A percentile compares a stretch with the other conserved stretches of the same genome.
Evolutionary conservation across 2,888 invertebrate species (phyloP).

Genomic region (Sialis lutaria): DNA sequence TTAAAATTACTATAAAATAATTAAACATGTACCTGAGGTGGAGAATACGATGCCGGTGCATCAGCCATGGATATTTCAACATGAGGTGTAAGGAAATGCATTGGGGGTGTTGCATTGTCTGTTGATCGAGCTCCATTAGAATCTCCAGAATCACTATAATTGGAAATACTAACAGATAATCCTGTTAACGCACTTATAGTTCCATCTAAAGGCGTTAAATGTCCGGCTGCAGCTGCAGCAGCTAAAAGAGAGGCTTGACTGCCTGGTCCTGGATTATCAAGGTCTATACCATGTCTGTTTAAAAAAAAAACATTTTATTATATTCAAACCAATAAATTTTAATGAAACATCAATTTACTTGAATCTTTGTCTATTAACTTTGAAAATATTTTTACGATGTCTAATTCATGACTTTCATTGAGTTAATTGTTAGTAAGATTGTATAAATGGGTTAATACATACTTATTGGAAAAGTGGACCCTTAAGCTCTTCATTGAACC

Average conservation of each 20-base stretch:
- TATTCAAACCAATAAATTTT: not conserved
- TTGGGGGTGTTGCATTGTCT: slow-evolving; percentile 78
- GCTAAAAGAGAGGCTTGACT: slow-evolving; percentile 60
- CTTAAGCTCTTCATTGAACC: slow-evolving; percentile 80
- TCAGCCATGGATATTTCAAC: slow-evolving; percentile 83
- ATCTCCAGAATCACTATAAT: slow-evolving; percentile 69
- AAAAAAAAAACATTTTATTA: slow-evolving; percentile 10
- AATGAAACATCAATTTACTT: not conserved
- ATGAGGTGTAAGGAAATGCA: slow-evolving; percentile 82
- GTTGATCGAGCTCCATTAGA: slow-evolving; percentile 62
- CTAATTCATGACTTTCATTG: no score
- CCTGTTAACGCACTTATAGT: slow-evolving; percentile 36
- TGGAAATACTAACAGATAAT: slow-evolving; percentile 45
- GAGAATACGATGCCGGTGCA: slow-evolving; percentile 51
- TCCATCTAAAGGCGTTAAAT: slow-evolving; percentile 25
- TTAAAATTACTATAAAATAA: not conserved
- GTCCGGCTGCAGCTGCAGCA: slow-evolving; percentile 30
- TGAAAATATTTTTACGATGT: no score
- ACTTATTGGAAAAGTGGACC: slow-evolving; percentile 81
- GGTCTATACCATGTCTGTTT: slow-evolving; percentile 73
- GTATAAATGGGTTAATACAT: slow-evolving; percentile 9
- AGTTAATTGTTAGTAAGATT: no score
- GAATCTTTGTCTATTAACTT: no score
- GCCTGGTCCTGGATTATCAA: slow-evolving; percentile 76
- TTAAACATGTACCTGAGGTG: slow-evolving; percentile 26